Evolutionary conservation across 2,888 invertebrate species (phyloP), one percentile per base, ranked within the genome.

Genomic region (Ornithoptera alexandrae): DNA sequence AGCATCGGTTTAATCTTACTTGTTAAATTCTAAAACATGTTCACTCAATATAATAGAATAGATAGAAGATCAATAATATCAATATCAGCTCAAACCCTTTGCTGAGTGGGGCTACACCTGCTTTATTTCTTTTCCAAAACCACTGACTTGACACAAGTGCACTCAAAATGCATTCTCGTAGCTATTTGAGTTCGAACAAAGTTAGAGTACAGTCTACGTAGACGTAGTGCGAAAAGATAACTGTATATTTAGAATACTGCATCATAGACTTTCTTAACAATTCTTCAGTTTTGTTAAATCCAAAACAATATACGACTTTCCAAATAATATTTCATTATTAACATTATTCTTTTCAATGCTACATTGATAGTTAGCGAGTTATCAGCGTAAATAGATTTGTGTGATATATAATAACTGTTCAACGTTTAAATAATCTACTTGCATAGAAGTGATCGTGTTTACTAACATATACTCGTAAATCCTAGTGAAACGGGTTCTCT

Each of bases 131-230:
- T 68, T 66, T 62, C 62, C 57, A 42, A 24, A 36, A 50, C 42
- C 65, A 42, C 66, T n/a, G 50, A 58, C 42, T 56, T 24, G 10
- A 46, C 58, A 57, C 53, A 66, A 66, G 66, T 66, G 62, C 66
- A 56, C 24, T 69, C 42, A 18, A 36, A 69, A n/a, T 66, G 59
- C 18, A 68, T 68, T 68, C n/a, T 60, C 53, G 59, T 64, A 59
- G 59, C 64, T 62, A 65, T 65, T 62, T 62, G 58, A 65, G 61
- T 57, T 69, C 53, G 61, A 57, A 62, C 62, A n/a, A 62, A 62
- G 7, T 69, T 68, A 59, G 1, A 17, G 36, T 59, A 36, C 68
- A 7, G 10, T 59, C 36, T 68, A 50, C 22, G 24, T 57, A 60
- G 30, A 12, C 50, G 12, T 4, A 36, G 46, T 10, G 18, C 46